Base-by-base conservation (phyloP, 23 tunicate species). In the Oikopleura albicans region DNA sequence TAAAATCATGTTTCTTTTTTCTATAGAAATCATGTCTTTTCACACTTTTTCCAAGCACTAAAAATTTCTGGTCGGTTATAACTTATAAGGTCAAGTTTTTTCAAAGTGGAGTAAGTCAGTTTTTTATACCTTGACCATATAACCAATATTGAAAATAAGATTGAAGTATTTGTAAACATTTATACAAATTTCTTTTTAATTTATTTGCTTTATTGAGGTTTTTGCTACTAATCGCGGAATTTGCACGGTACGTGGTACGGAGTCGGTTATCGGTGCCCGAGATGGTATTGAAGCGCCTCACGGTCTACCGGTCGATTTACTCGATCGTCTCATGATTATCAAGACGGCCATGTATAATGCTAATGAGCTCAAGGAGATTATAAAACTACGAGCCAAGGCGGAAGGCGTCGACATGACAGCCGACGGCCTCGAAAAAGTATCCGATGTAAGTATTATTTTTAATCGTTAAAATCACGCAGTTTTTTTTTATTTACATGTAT, bases 241-340 rank as follows among this genome's bases (percentile, higher is more conserved):
- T 0, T 84, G 59, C 28, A 39, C 84, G 2, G 79, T 84, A 84
- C 59, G 86, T 12, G 83, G 39, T 59, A 84, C 57, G 34, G 39
- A 76, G 38, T 76, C 38, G 37, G 40, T 0, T 76, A 39, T 84
- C 84, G 91, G 99, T 40, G 99, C 96, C n/a, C 90, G 88, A 39
- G 99, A 95, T 76, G 99, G 89, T 83, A 86, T 90, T 8, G 39
- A 90, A 0, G 92, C 96, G 38, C 99, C 99, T 36, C 99, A 95
- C 83, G 99, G 99, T 16, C 88, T 95, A 76, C 99, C 99, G 12
- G 90, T 87, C 12, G 99, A 95, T 83, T 63, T 95, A 40, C 91
- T 95, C 39, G 99, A 95, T 63, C 90, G 99, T 12, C 88, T 95
- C 41, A 85, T 90, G 84, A 95, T 95, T 84, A 89, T 95, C 66